Conservation (phyloP, 1,140 invertebrate genomes). For the Mamestra configurata region DNA sequence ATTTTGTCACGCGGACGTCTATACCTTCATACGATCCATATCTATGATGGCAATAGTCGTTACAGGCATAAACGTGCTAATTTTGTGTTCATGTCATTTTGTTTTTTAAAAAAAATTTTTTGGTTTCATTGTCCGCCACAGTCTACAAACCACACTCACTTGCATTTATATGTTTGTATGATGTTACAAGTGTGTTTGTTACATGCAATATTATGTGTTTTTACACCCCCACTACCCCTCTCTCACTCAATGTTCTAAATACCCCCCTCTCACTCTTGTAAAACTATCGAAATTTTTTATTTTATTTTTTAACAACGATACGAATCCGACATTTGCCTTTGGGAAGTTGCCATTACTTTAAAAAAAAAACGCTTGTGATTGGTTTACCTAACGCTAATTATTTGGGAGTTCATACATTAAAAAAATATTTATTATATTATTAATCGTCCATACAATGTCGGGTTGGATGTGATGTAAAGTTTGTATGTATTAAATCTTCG, state of each 20-base stretch:
- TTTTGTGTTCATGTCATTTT: slow-evolving; percentile 31
- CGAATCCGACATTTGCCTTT: slow-evolving; percentile 85
- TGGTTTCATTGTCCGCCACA: slow-evolving; percentile 73
- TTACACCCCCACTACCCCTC: slow-evolving; percentile 54
- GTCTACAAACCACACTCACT: slow-evolving; percentile 87
- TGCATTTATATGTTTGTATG: slow-evolving; percentile 83
- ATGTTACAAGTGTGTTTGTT: slow-evolving; percentile 59
- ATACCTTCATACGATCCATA: slow-evolving; percentile 73
- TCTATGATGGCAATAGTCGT: slow-evolving; percentile 70
- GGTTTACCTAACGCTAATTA: slow-evolving; percentile 83
- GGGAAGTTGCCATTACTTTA: slow-evolving; percentile 81
- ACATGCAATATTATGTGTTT: slow-evolving; percentile 56
- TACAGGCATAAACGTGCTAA: slow-evolving; percentile 2
- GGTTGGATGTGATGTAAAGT: slow-evolving; percentile 76
- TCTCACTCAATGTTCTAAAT: slow-evolving; percentile 53
- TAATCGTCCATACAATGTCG: slow-evolving; percentile 77
- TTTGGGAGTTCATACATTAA: slow-evolving; percentile 64
- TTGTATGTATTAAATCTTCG: slow-evolving; percentile 59
- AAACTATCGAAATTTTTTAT: slow-evolving; percentile 52
- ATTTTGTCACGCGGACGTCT: slow-evolving; percentile 9
- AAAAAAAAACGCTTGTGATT: slow-evolving; percentile 84
- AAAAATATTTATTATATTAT: slow-evolving; percentile 27
- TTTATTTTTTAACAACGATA: slow-evolving; percentile 65
- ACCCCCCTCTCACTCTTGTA: slow-evolving; percentile 9
- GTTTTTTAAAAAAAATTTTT: neutral